Conservation (phyloP, 2,888 invertebrate genomes). For the Pandemis heparana region DNA sequence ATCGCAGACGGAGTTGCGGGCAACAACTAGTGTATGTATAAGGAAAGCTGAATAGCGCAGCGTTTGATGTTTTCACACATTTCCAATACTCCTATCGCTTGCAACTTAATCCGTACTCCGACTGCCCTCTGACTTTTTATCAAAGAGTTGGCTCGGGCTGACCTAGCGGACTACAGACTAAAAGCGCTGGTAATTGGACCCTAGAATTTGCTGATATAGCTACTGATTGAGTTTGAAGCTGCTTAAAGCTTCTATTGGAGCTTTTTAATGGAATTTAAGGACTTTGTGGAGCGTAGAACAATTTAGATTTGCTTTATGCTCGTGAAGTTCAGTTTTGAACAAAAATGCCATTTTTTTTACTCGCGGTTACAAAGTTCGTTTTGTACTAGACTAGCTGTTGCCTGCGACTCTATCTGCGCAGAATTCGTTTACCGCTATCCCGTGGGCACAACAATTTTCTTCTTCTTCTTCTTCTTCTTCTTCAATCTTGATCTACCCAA, state of each 20-base stretch:
- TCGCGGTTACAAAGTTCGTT: no score
- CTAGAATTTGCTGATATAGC: conserved; percentile 13
- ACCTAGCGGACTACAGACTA: conserved; percentile 52
- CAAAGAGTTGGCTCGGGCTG: conserved; percentile 67
- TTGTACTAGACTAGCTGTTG: no score
- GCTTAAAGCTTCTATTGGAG: neutral
- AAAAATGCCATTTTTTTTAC: no score
- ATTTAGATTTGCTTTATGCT: neutral
- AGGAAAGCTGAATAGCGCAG: no score
- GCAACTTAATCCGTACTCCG: conserved; percentile 52
- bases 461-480: no score
- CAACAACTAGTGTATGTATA: no score
- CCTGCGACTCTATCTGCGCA: no score
- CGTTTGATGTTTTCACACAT: neutral
- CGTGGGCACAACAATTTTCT: no score
- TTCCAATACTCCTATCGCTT: conserved; percentile 33
- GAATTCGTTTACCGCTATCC: no score
- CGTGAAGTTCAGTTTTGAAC: neutral
- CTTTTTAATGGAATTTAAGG: conserved; percentile 5
- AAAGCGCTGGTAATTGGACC: conserved; percentile 69
- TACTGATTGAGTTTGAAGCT: conserved; percentile 23
- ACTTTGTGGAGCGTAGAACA: conserved; percentile 1
- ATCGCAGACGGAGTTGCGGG: no score
- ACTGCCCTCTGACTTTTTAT: conserved; percentile 63
- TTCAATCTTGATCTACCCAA: no score